Base-by-base conservation (phyloP, 2,113 vertebrate genomes). In the Rhabdornis inornatus region DNA sequence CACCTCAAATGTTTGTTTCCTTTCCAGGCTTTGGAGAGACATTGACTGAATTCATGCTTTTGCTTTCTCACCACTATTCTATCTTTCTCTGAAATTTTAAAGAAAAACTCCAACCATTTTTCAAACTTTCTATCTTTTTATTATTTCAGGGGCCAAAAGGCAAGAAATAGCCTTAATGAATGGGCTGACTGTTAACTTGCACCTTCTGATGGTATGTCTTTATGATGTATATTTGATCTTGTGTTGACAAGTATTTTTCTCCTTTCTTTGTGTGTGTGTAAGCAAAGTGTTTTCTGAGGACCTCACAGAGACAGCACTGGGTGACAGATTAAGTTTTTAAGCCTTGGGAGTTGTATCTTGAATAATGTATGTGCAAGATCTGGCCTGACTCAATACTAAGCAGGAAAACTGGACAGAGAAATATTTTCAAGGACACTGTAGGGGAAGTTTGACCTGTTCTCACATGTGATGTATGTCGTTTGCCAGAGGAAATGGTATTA, bases 131-230 rank as follows among this genome's bases (percentile, higher is more conserved):
- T 4, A 28, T 30, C 20, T 47, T 49, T 61, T 83, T 57, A 65
- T 74, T 31, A 56, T 98, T 97, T 69, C 95, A 99, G 98, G 98
- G 64, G 98, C 98, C 52, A 97, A 91, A 83, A 97, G 93, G 56
- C 97, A 97, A 69, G 98, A 99, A 96, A 94, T 98, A 94, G 98
- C 95, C 7, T 94, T 99, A 97, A 99, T 99, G 99, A 99, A 99
- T 15, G 99, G 98, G 20, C 96, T 99, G 93, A 99, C 98, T 8
- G 98, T 99, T 55, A 99, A 99, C 97, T 97, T 99, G 83, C 99
- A 99, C 96, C 99, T 99, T 61, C 96, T 98, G 25, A 90, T 99
- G 99, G 99, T 99, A 98, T 96, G 97, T 92, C 56, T 70, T 94
- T 68, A 44, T 4, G 19, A 83, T 82, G 24, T 65, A 77, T 93